Base-by-base conservation (phyloP, 2,797 vertebrate genomes). In the Pogonophryne albipinna region DNA sequence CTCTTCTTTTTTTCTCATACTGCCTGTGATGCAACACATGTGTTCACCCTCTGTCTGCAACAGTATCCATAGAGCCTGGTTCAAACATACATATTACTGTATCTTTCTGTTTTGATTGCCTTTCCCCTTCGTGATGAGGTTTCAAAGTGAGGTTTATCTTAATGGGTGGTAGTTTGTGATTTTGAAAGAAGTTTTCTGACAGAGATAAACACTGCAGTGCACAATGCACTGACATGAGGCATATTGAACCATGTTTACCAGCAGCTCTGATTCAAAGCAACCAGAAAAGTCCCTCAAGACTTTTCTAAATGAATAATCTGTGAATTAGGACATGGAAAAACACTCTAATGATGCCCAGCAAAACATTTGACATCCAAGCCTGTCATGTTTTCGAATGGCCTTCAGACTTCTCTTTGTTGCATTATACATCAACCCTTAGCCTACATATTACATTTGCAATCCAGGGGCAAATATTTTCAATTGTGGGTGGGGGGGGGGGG, bases 401-500 rank as follows among this genome's bases (percentile, higher is more conserved):
- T 72, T 91, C 85, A 84, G 90, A 92, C 85, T 89, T 86, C 73
- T 87, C 88, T 94, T 93, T 92, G 88, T 93, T 92, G 90, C 88
- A 94, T 92, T 89, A 88, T 90, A 93, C 84, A 90, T 94, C 86
- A 92, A 83, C 78, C 75, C 85, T 82, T 86, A 85, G 66, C 87
- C 85, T 85, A 82, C 86, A 85, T 91, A 91, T 88, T 90, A 87
- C 81, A 91, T 91, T 90, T 89, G 72, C 74, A 83, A 85, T 90
- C 87, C 92, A 92, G 89, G 82, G 91, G 92, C 89, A 87, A 89
- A 93, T 89, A 84, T 86, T 90, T 92, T 89, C 89, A 94, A 89
- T 93, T 93, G 92, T 89, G 85, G 72, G 34, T 66, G 76, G 16
- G 61, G 79, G 71, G 42, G 76, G 16, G 76, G 16, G 61, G 79